Base-by-base conservation (phyloP, 2,888 invertebrate genomes). In the Leptinotarsa rubiginosa region DNA sequence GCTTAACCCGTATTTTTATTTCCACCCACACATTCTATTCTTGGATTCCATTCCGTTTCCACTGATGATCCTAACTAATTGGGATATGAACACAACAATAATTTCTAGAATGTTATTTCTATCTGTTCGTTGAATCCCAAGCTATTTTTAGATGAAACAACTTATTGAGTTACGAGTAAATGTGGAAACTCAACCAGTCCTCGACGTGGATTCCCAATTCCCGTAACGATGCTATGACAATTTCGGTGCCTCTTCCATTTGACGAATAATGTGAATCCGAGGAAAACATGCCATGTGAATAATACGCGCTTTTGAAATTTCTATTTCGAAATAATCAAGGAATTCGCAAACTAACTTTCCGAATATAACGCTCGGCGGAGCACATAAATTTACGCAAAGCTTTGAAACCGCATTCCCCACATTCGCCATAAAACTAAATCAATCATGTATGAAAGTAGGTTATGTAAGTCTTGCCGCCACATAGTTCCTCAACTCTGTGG, bases 401-500 rank as follows among this genome's bases (percentile, higher is more conserved):
- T 72, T 74, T 72, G 65, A 74, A 69, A 74, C 74, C 73, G 65
- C 74, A 75, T 76, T 75, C 76, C 59, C 78, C 75, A 72, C 75
- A 78, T 75, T 76, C 75, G 67, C 75, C 76, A 78, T 76, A 76
- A 73, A 78, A 78, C 78, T 78, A 74, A 81, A 81, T 81, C 79
- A 79, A 79, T 81, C 81, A 79, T 76, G 78, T 77, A 76, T 74
- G 74, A 80, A 79, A 78, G 77, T 78, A 78, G 78, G 77, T 76
- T 79, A 72, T 74, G 76, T 71, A 70, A 77, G 75, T 72, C 72
- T 74, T 73, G 22, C 76, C 71, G 65, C 75, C 70, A 77, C 79
- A 80, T 79, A 79, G 79, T 80, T 80, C 54, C 70, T 56, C 62
- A 78, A 80, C 77, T 79, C 77, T 66, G 66, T 70, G 67, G 73